Base-by-base conservation (phyloP, 53 echinoderm and acorn worm genomes). In the Pentamera pediparva region DNA sequence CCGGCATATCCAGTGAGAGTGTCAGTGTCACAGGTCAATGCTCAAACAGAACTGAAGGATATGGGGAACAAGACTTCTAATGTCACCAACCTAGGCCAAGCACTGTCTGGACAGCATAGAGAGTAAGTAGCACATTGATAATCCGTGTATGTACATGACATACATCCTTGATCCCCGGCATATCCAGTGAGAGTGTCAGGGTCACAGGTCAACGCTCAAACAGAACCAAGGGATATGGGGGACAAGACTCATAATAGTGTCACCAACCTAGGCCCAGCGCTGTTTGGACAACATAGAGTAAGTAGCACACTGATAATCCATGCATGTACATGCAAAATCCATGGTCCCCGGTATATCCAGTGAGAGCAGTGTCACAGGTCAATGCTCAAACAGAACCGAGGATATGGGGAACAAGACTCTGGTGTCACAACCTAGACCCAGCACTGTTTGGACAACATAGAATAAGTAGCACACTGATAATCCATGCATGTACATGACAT, bases 111-210 rank as follows among this genome's bases (percentile, higher is more conserved):
- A 36, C 90, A 90, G 35, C 74, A 79, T 45, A 76, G 76, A 82
- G 96, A 32, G 92, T 87, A 69, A 92, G 87, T n/a, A n/a, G n/a
- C n/a, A n/a, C n/a, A n/a, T n/a, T n/a, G n/a, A n/a, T n/a, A n/a
- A n/a, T n/a, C n/a, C n/a, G n/a, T n/a, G n/a, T n/a, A 95, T 75
- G 88, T 95, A 40, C 96, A 95, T 37, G 96, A 95, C 74, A 95
- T 95, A 65, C 96, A 90, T 39, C 96, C 96, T 15, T 70, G 90
- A 19, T 95, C 96, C 27, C 96, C 96, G 0, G 75, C 75, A 51
- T 78, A 93, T 59, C 49, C 76, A n/a, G 28, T 65, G n/a, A n/a
- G 74, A 28, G n/a, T 64, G 11, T 38, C 55, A 45, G 76, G 80
- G 31, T 62, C 88, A 12, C 81, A 86, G 64, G 80, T 90, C 62